Evolutionary conservation across 2,113 vertebrate genomes (phyloP), one percentile per base, ranked within the genome.

Genomic region (Drymodes brunneopygia): DNA sequence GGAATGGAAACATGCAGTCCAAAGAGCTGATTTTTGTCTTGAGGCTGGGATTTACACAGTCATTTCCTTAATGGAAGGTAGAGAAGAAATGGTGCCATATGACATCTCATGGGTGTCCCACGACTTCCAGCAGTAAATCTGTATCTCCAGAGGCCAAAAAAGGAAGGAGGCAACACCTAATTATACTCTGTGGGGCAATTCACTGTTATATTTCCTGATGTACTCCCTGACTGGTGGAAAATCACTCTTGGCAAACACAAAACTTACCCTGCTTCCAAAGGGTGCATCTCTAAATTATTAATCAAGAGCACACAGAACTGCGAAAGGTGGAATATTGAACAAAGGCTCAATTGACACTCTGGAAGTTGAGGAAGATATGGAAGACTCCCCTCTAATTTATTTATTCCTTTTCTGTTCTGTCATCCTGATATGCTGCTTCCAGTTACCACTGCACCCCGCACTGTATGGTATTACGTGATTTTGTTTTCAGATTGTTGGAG

Each of bases 341-440:
- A 93, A 95, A 91, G 93, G 95, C 92, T 97, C 95, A 77, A 12
- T 67, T 97, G 92, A 98, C 97, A 85, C 93, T 75, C 83, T 94
- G 94, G 93, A 96, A 96, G 91, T 90, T 86, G 88, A 98, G 96
- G 96, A 95, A 97, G 88, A 97, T 95, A 98, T 87, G 95, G 83
- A 98, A 98, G 97, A 97, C 98, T 97, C 88, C 92, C 88, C 96
- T 96, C 97, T 98, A 96, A 99, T 97, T 98, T 98, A 99, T 98
- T 98, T 97, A 98, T 98, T 88, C 93, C 87, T 88, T 71, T 95
- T 96, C 95, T 97, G 89, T 95, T 95, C 73, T 94, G 95, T 96
- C 90, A 97, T 90, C 90, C 85, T 91, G 94, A 97, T 96, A 88
- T 86, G 84, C 79, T 92, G 92, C 96, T 96, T 97, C 95, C 90